Base-by-base conservation (phyloP, 2,797 vertebrate species). In the Erithacus rubecula region DNA sequence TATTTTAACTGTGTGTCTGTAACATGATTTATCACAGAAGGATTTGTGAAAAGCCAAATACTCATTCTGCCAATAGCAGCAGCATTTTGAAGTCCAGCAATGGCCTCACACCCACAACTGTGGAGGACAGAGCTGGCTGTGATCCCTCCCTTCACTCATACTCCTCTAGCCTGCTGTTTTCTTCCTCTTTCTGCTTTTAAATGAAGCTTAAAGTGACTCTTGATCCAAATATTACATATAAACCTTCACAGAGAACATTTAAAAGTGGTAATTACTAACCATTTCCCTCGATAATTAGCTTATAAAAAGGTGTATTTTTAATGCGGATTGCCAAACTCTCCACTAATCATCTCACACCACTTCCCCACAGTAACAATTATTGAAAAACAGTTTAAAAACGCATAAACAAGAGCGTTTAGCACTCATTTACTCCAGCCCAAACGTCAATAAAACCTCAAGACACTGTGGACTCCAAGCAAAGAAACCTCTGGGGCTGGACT, bases 261-360 rank as follows among this genome's bases (percentile, higher is more conserved):
- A 52, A 60, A 87, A 92, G 83, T 83, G 79, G 37, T 92, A 94
- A 94, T 95, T 96, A 53, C 87, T 56, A 88, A 75, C 85, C 71
- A 72, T 91, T 96, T 84, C 62, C 92, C 89, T 36, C 7, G 30
- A 83, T 88, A 95, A 97, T 96, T 93, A 96, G 76, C 94, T 93
- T 27, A 89, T 76, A 92, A 92, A 95, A 92, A 93, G 94, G 94
- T 86, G 72, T 72, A 89, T 86, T 95, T 96, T 94, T 82, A 88
- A 94, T 56, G 74, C 51, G 87, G 87, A 95, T 60, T 93, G 94
- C 91, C 92, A 90, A 88, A 96, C 85, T 79, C 82, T 96, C 94
- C 83, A 52, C 94, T 96, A 94, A 96, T 86, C 94, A 95, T 79
- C 92, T 87, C 79, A 65, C 85, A 82, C 84, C 88, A 83, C 87